These are phyloP conservation scores for Cirrhinus molitorella DNA, from an alignment of 2,797 vertebrate genomes.

Conservation along the genomic window DNA sequence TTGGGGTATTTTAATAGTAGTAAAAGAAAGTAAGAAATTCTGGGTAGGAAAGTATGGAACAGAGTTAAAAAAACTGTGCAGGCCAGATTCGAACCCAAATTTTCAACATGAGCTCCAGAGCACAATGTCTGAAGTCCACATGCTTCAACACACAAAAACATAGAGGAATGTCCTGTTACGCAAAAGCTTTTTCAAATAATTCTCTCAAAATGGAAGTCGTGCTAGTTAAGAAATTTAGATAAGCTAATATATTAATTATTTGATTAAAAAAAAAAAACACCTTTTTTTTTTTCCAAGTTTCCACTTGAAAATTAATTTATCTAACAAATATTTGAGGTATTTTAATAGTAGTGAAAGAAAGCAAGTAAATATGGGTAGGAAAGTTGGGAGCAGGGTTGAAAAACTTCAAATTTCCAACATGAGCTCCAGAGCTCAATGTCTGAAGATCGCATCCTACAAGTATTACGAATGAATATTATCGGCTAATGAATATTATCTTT, in stretches of 20 bases:
- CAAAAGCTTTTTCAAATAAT: not conserved
- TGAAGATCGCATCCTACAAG: not conserved
- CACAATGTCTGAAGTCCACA: not conserved
- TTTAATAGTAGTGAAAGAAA: not conserved
- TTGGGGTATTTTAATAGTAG: not conserved
- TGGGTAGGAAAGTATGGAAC: not conserved
- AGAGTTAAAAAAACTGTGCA: not conserved
- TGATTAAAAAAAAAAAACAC: not conserved
- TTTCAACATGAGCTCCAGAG: not conserved
- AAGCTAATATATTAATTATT: not conserved
- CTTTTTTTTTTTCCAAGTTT: not conserved
- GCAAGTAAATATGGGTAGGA: not conserved
- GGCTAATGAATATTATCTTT: too few species aligned
- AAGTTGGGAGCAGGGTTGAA: not conserved
- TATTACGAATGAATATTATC: too few species aligned
- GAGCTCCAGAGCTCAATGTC: not conserved
- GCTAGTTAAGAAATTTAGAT: not conserved
- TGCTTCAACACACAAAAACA: constrained; percentile 16
- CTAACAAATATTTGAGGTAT: not conserved
- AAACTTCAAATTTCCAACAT: not conserved
- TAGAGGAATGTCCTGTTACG: not conserved
- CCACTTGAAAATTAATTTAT: not conserved
- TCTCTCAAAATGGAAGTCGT: not conserved
- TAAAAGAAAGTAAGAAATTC: not conserved
- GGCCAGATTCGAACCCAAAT: not conserved